Evolutionary conservation across 1,140 invertebrate genomes (phyloP).

Genomic region (Pararge aegeria): DNA sequence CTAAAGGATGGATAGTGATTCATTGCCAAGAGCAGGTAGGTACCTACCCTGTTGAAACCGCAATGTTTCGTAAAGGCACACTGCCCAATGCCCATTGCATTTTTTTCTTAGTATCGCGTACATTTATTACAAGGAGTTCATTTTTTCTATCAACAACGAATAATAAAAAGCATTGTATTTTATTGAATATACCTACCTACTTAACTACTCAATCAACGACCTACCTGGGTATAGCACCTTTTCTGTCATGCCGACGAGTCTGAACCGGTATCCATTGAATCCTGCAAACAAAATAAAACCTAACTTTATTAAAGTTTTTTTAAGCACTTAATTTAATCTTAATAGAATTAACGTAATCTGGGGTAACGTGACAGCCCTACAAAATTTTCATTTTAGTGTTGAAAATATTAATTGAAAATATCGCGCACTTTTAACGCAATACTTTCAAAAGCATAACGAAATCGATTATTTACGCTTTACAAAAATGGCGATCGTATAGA

Average conservation of each 20-base stretch:
- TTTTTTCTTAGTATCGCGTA: no score
- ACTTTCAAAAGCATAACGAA: slow-evolving; percentile 1
- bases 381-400: background rate
- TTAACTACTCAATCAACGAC: no score
- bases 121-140: no score
- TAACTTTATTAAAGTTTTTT: background rate
- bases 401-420: slow-evolving; percentile 1
- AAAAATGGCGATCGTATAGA: slow-evolving; percentile 10
- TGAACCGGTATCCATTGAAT: slow-evolving; percentile 58
- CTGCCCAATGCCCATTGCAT: background rate
- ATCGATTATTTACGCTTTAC: slow-evolving; percentile 4
- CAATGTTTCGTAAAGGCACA: background rate
- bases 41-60: background rate
- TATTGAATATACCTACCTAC: no score
- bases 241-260: slow-evolving; percentile 73
- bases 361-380: background rate
- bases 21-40: background rate
- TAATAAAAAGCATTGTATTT: no score
- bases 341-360: background rate
- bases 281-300: slow-evolving; percentile 35
- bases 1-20: no score
- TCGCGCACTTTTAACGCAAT: background rate
- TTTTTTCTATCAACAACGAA: no score
- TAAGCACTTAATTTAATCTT: background rate
- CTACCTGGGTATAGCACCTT: slow-evolving; percentile 71